These are phyloP conservation scores for Ferrisia virgata DNA, from an alignment of 2,888 invertebrate genomes.

Conservation along the genomic window DNA sequence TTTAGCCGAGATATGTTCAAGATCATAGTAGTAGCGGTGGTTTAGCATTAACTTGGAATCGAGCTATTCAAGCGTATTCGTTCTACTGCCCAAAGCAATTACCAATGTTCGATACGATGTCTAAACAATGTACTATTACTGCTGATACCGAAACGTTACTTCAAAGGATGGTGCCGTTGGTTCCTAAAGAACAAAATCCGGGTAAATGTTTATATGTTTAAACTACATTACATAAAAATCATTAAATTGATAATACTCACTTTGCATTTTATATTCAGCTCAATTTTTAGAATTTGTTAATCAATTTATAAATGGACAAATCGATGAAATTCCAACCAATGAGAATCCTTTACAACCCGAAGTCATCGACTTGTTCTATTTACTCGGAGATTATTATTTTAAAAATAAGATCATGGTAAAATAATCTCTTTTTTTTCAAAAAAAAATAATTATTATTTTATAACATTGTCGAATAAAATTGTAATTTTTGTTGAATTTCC, in stretches of 20 bases:
- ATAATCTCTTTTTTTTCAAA: background rate
- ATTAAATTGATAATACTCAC: background rate
- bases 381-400: conserved; percentile 90
- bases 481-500: background rate
- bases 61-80: conserved; percentile 65
- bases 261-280: conserved; percentile 39
- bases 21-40: conserved; percentile 75
- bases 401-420: conserved; percentile 59
- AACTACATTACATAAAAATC: background rate
- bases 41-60: conserved; percentile 68
- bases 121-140: conserved; percentile 60
- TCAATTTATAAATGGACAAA: conserved; percentile 65
- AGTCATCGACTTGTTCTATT: conserved; percentile 62
- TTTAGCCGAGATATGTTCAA: conserved; percentile 61
- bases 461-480: conserved; percentile 1
- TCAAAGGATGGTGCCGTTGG: conserved; percentile 65
- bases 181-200: conserved; percentile 69
- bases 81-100: conserved; percentile 54
- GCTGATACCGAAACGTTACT: conserved; percentile 74
- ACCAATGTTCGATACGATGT: conserved; percentile 77
- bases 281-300: conserved; percentile 62
- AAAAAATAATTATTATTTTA: background rate
- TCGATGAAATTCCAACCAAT: conserved; percentile 57
- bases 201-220: conserved; percentile 51
- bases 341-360: conserved; percentile 49